Evolutionary conservation across 1,140 invertebrate species (phyloP).

Genomic region (Ephestia elutella): DNA sequence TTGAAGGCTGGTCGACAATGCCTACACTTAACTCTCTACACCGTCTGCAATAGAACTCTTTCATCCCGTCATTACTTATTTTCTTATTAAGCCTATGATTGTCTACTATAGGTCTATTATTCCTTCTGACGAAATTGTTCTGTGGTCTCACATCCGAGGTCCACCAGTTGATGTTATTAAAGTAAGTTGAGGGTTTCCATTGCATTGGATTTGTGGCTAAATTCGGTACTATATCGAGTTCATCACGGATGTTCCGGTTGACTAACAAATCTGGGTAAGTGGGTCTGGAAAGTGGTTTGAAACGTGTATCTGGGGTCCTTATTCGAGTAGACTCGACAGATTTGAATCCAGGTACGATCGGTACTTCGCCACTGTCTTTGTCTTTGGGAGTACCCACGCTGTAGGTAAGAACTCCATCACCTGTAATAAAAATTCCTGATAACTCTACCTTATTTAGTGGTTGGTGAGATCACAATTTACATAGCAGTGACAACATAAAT

Average conservation of each 20-base stretch:
- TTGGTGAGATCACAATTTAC: too few species aligned
- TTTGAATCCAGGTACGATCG: constrained; percentile 50
- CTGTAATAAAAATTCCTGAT: constrained; percentile 24
- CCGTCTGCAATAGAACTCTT: constrained; percentile 61
- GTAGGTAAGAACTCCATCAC: constrained; percentile 31
- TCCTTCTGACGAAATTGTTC: constrained; percentile 28
- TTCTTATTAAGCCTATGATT: constrained; percentile 40
- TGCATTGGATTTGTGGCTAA: constrained; percentile 38
- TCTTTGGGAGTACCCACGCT: constrained; percentile 34
- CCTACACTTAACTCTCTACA: constrained; percentile 48
- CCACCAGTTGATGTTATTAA: constrained; percentile 57
- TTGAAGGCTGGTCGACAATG: constrained; percentile 5
- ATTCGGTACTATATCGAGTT: constrained; percentile 56
- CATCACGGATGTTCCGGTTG: constrained; percentile 45
- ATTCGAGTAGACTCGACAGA: constrained; percentile 58
- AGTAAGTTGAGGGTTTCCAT: constrained; percentile 56
- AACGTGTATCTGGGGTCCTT: constrained; percentile 48
- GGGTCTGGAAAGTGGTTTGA: constrained; percentile 30
- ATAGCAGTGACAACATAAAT: too few species aligned
- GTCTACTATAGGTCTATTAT: constrained; percentile 26
- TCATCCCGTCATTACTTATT: constrained; percentile 46
- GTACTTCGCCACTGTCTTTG: constrained; percentile 49
- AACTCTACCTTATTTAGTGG: too few species aligned
- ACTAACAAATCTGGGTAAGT: constrained; percentile 34
- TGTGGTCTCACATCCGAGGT: constrained; percentile 30